A percentile compares a stretch with the other conserved stretches of the same genome.
Conservation (phyloP, 2,888 invertebrate species). For the Hyposoter dolosus region DNA sequence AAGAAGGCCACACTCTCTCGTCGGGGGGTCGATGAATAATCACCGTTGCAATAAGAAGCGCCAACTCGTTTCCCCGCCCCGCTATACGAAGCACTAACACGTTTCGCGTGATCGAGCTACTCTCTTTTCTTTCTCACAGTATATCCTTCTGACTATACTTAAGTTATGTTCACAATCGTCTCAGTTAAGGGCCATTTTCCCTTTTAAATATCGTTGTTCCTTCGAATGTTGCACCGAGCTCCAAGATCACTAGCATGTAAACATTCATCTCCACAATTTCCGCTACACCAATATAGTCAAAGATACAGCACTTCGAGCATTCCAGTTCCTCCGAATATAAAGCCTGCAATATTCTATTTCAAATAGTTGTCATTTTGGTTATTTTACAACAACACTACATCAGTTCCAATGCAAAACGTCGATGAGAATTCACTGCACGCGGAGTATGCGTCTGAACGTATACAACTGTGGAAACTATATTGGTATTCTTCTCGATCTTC, state of each 20-base stretch:
- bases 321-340: not conserved
- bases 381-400: not conserved
- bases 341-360: not conserved
- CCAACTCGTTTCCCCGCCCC: constrained; percentile 66
- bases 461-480: not conserved
- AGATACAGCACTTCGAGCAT: not conserved
- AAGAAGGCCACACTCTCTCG: constrained; percentile 60
- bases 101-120: constrained; percentile 60
- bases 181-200: constrained; percentile 11
- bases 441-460: not conserved
- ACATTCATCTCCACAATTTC: constrained; percentile 14
- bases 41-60: constrained; percentile 68
- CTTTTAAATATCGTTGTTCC: constrained; percentile 1
- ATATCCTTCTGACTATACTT: constrained; percentile 41
- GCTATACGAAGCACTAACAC: constrained; percentile 46
- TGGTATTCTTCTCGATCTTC: not conserved
- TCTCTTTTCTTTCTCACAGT: constrained; percentile 51
- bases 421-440: not conserved
- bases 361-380: not conserved
- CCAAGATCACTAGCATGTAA: not conserved
- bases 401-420: not conserved
- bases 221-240: not conserved
- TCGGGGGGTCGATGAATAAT: constrained; percentile 71
- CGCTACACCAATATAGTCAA: not conserved
- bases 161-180: constrained; percentile 56